Evolutionary conservation across 1,140 invertebrate species (phyloP).

Genomic region (Dreissena rostriformis): DNA sequence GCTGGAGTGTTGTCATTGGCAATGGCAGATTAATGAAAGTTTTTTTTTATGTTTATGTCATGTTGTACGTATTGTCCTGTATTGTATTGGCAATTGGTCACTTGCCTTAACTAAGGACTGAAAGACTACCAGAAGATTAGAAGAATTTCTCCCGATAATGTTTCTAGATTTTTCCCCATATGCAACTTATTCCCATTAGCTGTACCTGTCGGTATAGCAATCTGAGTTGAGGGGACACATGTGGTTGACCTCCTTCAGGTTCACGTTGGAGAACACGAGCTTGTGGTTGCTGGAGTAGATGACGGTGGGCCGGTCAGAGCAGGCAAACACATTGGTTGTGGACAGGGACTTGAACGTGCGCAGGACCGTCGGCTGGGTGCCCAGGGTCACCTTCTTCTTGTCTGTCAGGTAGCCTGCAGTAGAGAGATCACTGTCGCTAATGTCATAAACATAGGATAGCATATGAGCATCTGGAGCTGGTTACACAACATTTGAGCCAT

Average conservation of each 20-base stretch:
- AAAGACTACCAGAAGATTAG: no score
- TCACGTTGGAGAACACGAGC: slow-evolving; percentile 99
- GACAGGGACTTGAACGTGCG: slow-evolving; percentile 95
- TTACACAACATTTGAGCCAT: no score
- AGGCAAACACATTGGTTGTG: slow-evolving; percentile 99
- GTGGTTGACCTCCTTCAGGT: slow-evolving; percentile 98
- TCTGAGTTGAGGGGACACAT: slow-evolving; percentile 99
- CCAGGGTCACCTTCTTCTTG: slow-evolving; percentile 89
- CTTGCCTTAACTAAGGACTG: no score
- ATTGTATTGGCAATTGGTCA: no score
- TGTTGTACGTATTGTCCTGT: no score
- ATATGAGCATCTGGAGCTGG: no score
- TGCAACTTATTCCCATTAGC: not conserved
- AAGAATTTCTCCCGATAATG: no score
- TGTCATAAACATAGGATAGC: no score
- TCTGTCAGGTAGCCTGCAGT: slow-evolving; percentile 73
- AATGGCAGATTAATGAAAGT: no score
- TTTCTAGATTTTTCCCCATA: not conserved
- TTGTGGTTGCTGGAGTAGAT: slow-evolving; percentile 99
- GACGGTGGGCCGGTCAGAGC: slow-evolving; percentile 98
- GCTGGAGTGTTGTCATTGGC: no score
- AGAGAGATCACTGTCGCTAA: no score
- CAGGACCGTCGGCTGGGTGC: slow-evolving; percentile 97
- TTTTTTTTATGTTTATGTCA: no score
- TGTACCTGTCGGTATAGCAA: slow-evolving; percentile 94